phyloP scores from a whole-genome alignment of 1,140 invertebrate genomes.

The Trichonephila clavipes region DNA sequence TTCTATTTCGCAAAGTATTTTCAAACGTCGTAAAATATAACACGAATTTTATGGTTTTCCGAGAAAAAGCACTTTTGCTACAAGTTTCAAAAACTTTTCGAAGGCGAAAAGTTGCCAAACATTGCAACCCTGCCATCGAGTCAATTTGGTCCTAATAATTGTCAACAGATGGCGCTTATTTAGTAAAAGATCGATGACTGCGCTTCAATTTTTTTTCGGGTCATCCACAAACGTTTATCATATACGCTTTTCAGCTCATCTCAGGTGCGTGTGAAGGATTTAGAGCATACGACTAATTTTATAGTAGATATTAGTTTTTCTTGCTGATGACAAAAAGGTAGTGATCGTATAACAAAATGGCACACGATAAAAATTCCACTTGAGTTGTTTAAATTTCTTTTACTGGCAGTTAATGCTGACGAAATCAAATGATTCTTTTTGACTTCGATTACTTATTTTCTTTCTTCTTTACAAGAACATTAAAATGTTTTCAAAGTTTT shows the following conservation, averaged over 20 bases:
- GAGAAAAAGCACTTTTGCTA: background rate
- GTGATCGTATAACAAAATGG: background rate
- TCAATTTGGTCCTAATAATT: slow-evolving; percentile 36
- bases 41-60: background rate
- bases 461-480: too few species aligned
- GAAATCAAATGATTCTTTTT: too few species aligned
- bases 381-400: background rate
- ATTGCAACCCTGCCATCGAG: background rate
- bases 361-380: background rate
- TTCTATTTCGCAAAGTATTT: too few species aligned
- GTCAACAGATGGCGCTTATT: slow-evolving; percentile 63
- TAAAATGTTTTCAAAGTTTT: too few species aligned
- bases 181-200: slow-evolving; percentile 45
- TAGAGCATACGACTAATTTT: slow-evolving; percentile 1
- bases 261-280: slow-evolving; percentile 9
- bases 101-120: background rate
- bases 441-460: too few species aligned
- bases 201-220: slow-evolving; percentile 41
- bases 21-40: too few species aligned
- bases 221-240: slow-evolving; percentile 47
- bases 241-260: slow-evolving; percentile 22
- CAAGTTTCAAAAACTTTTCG: slow-evolving; percentile 19
- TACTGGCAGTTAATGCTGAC: too few species aligned
- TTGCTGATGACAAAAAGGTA: background rate
- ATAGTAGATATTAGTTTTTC: slow-evolving; percentile 9